Evolutionary conservation across 1,140 invertebrate species (phyloP).

Genomic region (Metaphire vulgaris): DNA sequence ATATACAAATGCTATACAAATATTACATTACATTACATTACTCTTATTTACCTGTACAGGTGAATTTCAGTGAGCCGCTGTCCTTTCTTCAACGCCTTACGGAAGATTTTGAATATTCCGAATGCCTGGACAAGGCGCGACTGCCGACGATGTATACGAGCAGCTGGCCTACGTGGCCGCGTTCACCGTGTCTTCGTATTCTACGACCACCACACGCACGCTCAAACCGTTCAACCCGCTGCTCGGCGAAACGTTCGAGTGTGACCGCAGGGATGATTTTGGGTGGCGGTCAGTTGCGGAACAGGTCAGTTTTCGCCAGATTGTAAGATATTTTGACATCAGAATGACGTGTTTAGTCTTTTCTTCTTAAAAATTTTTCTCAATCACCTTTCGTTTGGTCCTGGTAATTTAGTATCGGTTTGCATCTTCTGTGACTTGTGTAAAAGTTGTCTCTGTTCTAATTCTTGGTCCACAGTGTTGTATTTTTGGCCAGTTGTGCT

Average conservation of each 20-base stretch:
- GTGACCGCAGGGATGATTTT: slow-evolving; percentile 85
- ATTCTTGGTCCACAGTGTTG: background rate
- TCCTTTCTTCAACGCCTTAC: slow-evolving; percentile 95
- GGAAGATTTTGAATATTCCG: slow-evolving; percentile 95
- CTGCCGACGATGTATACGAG: slow-evolving; percentile 72
- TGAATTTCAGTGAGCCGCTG: slow-evolving; percentile 98
- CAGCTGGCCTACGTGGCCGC: slow-evolving; percentile 90
- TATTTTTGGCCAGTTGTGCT: background rate
- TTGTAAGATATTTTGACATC: background rate
- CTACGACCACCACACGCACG: slow-evolving; percentile 65
- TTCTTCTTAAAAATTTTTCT: background rate
- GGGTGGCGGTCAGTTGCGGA: slow-evolving; percentile 92
- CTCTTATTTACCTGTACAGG: slow-evolving; percentile 51
- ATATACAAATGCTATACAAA: too few relatives aligned
- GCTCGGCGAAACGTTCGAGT: slow-evolving; percentile 89
- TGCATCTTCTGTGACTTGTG: too few relatives aligned
- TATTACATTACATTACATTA: too few relatives aligned
- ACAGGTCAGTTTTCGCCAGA: slow-evolving; percentile 59
- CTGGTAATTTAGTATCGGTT: background rate
- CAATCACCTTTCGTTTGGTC: background rate
- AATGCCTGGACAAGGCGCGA: slow-evolving; percentile 72
- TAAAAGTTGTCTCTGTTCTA: background rate
- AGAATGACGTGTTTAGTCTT: background rate
- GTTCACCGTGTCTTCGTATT: slow-evolving; percentile 91
- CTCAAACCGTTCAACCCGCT: slow-evolving; percentile 60